Evolutionary conservation across 2,888 invertebrate species (phyloP).

Genomic region (Doris montereyensis): DNA sequence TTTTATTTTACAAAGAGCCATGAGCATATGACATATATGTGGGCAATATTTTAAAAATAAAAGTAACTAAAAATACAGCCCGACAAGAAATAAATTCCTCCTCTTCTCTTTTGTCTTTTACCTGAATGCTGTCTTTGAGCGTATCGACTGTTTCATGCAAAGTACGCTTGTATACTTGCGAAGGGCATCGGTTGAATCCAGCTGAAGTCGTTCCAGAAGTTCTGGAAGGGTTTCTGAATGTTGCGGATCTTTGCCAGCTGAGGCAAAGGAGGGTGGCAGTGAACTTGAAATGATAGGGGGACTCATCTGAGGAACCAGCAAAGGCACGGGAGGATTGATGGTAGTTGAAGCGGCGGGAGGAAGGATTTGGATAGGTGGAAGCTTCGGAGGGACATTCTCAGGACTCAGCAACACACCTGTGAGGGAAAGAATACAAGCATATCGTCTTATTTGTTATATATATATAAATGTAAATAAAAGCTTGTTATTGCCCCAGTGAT

Average conservation of each 20-base stretch:
- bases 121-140: constrained; percentile 46
- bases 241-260: constrained; percentile 35
- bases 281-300: constrained; percentile 42
- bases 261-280: constrained; percentile 34
- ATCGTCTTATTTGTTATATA: too few relatives aligned
- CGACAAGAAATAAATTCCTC: neutral
- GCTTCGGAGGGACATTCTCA: constrained; percentile 46
- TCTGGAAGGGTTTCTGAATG: constrained; percentile 49
- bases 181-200: constrained; percentile 46
- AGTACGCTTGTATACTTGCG: constrained; percentile 44
- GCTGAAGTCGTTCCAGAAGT: constrained; percentile 48
- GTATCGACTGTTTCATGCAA: constrained; percentile 41
- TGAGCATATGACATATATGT: neutral
- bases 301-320: constrained; percentile 54
- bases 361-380: constrained; percentile 52
- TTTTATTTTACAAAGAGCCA: neutral
- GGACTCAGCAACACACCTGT: constrained; percentile 48
- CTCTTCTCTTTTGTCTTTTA: constrained; percentile 20
- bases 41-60: too few relatives aligned
- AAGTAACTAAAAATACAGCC: too few relatives aligned
- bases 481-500: too few relatives aligned
- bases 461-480: too few relatives aligned
- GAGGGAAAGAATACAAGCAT: too few relatives aligned
- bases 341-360: constrained; percentile 55
- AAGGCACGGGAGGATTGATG: constrained; percentile 58